These are phyloP conservation scores for Hydriomena furcata DNA, from an alignment of 2,888 invertebrate species.

Conservation along the genomic window DNA sequence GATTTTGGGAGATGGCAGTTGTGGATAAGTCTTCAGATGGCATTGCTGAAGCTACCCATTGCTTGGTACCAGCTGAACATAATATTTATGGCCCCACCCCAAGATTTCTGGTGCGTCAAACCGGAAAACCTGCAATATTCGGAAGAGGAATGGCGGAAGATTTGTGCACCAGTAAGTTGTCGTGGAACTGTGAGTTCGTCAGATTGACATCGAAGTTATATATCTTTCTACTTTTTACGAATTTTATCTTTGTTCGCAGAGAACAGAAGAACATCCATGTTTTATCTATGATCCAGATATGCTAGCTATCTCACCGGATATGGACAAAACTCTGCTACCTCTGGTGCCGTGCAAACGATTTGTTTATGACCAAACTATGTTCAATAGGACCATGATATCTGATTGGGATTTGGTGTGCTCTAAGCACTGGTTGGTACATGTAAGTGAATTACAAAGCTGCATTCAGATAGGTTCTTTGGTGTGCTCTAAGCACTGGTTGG, in stretches of 20 bases:
- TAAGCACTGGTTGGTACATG: conserved; percentile 80
- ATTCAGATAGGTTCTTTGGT: no score
- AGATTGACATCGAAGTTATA: no score
- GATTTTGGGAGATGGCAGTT: conserved; percentile 85
- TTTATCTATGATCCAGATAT: conserved; percentile 70
- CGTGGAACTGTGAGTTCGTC: no score
- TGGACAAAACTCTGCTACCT: conserved; percentile 58
- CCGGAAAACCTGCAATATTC: conserved; percentile 53
- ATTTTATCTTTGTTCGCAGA: conserved; percentile 45
- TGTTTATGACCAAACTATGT: conserved; percentile 82
- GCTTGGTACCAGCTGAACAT: conserved; percentile 86
- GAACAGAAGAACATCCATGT: conserved; percentile 66
- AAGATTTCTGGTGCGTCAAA: conserved; percentile 83
- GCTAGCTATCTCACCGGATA: conserved; percentile 45
- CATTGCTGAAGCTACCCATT: conserved; percentile 82
- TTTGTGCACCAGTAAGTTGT: conserved; percentile 62
- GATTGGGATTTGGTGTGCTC: conserved; percentile 87
- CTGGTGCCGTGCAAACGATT: conserved; percentile 61
- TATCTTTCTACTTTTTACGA: no score
- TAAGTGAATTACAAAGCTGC: no score
- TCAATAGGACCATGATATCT: conserved; percentile 85
- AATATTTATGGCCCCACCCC: conserved; percentile 84
- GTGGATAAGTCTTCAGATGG: conserved; percentile 78
- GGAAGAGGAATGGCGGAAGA: conserved; percentile 71
- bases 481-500: conserved; percentile 81